These are phyloP conservation scores for Gnathonemus echidnorhynchus DNA, from an alignment of 2,113 vertebrate species.

Conservation along the genomic window DNA sequence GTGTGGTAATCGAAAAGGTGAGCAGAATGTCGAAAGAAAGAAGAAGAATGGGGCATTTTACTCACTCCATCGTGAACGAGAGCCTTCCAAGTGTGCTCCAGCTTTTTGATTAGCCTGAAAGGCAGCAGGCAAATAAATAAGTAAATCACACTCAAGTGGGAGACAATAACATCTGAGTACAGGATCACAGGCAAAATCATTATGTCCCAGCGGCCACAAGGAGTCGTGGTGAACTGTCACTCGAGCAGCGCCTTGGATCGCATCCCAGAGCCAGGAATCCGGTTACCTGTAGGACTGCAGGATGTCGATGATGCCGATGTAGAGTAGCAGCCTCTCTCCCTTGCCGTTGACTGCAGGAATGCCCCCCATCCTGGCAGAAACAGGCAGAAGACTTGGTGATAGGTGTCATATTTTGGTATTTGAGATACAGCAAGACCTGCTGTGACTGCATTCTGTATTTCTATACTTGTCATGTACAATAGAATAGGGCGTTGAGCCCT, in stretches of 20 bases:
- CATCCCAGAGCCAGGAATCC: background rate
- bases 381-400: slow-evolving; percentile 11
- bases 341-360: slow-evolving; percentile 84
- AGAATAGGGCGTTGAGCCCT: background rate
- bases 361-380: slow-evolving; percentile 82
- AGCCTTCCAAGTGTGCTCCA: slow-evolving; percentile 97
- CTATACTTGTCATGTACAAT: background rate
- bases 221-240: background rate
- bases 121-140: slow-evolving; percentile 33
- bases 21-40: background rate
- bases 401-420: background rate
- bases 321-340: slow-evolving; percentile 85
- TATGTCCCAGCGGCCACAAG: background rate
- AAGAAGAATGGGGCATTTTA: slow-evolving; percentile 12
- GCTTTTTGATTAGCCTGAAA: slow-evolving; percentile 87
- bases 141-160: background rate
- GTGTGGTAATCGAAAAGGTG: background rate
- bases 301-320: slow-evolving; percentile 95
- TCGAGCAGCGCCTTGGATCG: background rate
- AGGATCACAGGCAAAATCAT: background rate
- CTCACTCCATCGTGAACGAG: slow-evolving; percentile 95
- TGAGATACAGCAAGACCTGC: background rate
- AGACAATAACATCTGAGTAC: background rate
- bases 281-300: slow-evolving; percentile 91
- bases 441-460: background rate